These are phyloP conservation scores for Liposcelis brunnea DNA, from an alignment of 2,888 invertebrate species.

Conservation along the genomic window DNA sequence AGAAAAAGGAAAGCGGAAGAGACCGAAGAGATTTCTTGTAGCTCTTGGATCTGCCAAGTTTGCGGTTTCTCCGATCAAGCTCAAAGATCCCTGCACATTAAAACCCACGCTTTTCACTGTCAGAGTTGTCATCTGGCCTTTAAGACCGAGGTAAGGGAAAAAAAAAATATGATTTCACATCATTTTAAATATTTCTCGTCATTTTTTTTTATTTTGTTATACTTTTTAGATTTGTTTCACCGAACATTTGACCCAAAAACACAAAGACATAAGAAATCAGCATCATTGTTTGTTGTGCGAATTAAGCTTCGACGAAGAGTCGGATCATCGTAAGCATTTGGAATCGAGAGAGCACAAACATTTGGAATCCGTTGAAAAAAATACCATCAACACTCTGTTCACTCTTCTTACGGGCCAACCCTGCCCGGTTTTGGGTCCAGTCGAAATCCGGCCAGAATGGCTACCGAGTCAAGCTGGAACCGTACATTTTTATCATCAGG, in stretches of 20 bases:
- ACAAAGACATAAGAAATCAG: conserved; percentile 1
- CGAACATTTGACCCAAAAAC: neutral
- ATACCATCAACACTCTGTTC: conserved; percentile 18
- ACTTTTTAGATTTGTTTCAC: conserved; percentile 1
- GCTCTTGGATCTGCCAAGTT: neutral
- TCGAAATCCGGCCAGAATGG: conserved; percentile 16
- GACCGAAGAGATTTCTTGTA: neutral
- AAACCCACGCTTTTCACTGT: conserved; percentile 1
- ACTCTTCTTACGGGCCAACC: conserved; percentile 16
- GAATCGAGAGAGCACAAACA: conserved; percentile 14
- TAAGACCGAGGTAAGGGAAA: conserved; percentile 1
- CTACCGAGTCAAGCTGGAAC: conserved; percentile 17
- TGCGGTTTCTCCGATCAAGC: neutral
- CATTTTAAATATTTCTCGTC: neutral
- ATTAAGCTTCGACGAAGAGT: neutral
- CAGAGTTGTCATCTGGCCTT: conserved; percentile 7
- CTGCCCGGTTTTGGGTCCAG: conserved; percentile 16
- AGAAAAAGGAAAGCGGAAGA: neutral
- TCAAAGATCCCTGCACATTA: neutral
- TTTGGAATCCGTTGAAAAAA: conserved; percentile 17
- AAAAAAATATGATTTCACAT: no score
- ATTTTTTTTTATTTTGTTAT: no score
- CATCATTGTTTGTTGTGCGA: conserved; percentile 5
- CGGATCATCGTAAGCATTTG: neutral
- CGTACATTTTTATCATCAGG: conserved; percentile 19